Evolutionary conservation across 2,888 invertebrate genomes (phyloP).

Genomic region (Pyrochroa serraticornis): DNA sequence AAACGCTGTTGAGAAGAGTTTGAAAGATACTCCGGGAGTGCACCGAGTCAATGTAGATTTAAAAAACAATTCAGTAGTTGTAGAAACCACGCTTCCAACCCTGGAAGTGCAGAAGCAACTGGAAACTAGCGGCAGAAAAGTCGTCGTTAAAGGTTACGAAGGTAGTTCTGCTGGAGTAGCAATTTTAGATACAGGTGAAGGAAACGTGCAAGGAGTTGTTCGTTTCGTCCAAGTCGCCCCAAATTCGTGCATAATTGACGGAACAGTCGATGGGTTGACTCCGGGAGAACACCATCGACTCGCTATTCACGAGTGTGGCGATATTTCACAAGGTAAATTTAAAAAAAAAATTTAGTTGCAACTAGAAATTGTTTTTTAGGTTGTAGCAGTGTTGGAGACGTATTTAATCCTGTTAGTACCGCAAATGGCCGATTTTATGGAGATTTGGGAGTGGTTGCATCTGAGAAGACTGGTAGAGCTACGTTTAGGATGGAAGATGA

Average conservation of each 20-base stretch:
- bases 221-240: constrained; percentile 71
- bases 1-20: constrained; percentile 57
- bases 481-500: constrained; percentile 68
- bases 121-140: constrained; percentile 69
- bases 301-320: constrained; percentile 75
- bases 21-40: constrained; percentile 59
- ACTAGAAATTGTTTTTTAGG: constrained; percentile 45
- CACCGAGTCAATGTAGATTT: constrained; percentile 62
- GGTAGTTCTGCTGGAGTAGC: constrained; percentile 75
- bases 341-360: too few relatives aligned
- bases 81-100: constrained; percentile 71
- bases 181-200: constrained; percentile 63
- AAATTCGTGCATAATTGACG: constrained; percentile 75
- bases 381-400: constrained; percentile 65
- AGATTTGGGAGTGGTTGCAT: constrained; percentile 69
- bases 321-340: constrained; percentile 71
- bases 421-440: constrained; percentile 64
- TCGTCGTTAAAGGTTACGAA: constrained; percentile 82
- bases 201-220: constrained; percentile 72
- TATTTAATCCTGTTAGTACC: constrained; percentile 64
- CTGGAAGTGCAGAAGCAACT: constrained; percentile 61
- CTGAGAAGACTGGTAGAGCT: constrained; percentile 68
- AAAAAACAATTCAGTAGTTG: constrained; percentile 70
- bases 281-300: constrained; percentile 66
- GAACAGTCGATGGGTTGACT: constrained; percentile 79